Evolutionary conservation across 2,797 vertebrate species (phyloP).

Genomic region (Vipera ursinii): DNA sequence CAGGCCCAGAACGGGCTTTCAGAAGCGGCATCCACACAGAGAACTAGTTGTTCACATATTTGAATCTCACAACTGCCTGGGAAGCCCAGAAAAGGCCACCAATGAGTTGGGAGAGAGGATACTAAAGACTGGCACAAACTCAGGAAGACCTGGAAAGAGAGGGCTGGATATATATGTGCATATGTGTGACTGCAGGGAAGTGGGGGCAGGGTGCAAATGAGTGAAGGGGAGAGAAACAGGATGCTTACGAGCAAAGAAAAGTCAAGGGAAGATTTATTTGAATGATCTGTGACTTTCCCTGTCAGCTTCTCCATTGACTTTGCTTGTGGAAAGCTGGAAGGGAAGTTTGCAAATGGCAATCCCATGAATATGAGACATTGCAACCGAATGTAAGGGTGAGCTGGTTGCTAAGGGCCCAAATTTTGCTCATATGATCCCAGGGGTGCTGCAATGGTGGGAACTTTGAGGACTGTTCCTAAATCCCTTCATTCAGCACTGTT

Average conservation of each 20-base stretch:
- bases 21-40: too few species aligned
- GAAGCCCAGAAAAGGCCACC: neutral
- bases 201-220: neutral
- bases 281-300: neutral
- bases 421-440: neutral
- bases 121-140: too few species aligned
- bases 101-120: neutral
- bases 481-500: neutral
- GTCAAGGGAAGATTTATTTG: neutral
- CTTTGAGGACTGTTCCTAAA: neutral
- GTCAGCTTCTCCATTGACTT: neutral
- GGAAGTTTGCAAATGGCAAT: neutral
- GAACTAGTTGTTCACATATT: too few species aligned
- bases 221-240: accelerated
- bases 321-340: neutral
- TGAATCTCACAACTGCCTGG: too few species aligned
- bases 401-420: neutral
- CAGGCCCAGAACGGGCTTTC: too few species aligned
- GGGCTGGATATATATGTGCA: neutral
- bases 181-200: neutral
- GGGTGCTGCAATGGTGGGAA: neutral
- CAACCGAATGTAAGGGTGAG: neutral
- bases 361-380: neutral
- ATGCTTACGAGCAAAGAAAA: neutral
- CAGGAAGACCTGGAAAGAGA: neutral